phyloP scores from a whole-genome alignment of 2,888 invertebrate genomes.

The Eurytoma californica region DNA sequence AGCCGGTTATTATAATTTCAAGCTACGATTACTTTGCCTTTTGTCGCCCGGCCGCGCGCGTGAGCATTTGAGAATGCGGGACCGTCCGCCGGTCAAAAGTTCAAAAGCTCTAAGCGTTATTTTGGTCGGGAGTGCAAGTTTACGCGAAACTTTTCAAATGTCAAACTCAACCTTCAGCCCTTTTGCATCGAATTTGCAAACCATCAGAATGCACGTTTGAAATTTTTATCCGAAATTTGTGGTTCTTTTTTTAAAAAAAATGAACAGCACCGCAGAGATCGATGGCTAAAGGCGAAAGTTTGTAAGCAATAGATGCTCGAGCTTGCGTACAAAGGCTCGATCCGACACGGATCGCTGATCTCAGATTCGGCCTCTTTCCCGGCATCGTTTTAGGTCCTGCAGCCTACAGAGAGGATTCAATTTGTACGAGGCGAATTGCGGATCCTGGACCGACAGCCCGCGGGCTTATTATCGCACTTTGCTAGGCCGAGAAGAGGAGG shows the following conservation, averaged over 20 bases:
- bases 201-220: no score
- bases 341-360: slow-evolving; percentile 70
- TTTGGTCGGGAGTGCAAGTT: slow-evolving; percentile 60
- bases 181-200: background rate
- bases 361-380: slow-evolving; percentile 63
- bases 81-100: slow-evolving; percentile 61
- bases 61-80: slow-evolving; percentile 43
- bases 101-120: slow-evolving; percentile 66
- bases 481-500: slow-evolving; percentile 62
- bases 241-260: background rate
- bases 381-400: slow-evolving; percentile 65
- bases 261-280: background rate
- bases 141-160: slow-evolving; percentile 15
- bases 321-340: slow-evolving; percentile 64
- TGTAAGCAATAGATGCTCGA: slow-evolving; percentile 53
- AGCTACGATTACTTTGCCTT: slow-evolving; percentile 72
- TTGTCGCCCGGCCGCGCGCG: slow-evolving; percentile 64
- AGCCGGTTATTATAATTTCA: slow-evolving; percentile 70
- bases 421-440: slow-evolving; percentile 71
- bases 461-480: slow-evolving; percentile 73
- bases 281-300: slow-evolving; percentile 55
- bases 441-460: slow-evolving; percentile 71
- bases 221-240: no score
- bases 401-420: slow-evolving; percentile 68
- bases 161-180: background rate